Percentiles rank a stretch among this genome's conserved stretches.
phyloP scores from a whole-genome alignment of 2,888 invertebrate species.

The Nephrocerus scutellatus region DNA sequence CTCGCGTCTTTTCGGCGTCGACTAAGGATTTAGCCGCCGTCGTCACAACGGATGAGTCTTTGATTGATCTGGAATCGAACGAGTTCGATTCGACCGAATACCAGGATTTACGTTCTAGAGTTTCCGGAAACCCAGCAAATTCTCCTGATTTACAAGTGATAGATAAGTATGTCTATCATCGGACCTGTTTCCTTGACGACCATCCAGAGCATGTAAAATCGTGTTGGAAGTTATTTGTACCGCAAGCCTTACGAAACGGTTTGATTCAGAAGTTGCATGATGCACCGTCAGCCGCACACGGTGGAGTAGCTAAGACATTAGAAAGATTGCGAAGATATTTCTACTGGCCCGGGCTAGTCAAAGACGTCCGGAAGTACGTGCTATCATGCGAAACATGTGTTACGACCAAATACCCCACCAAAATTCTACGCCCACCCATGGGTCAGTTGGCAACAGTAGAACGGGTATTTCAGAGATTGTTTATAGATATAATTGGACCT shows the following conservation, averaged over 20 bases:
- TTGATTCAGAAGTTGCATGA: slow-evolving; percentile 14
- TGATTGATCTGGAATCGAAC: background rate
- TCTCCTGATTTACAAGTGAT: slow-evolving; percentile 8
- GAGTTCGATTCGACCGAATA: background rate
- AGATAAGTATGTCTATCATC: too few species aligned
- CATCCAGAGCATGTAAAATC: too few species aligned
- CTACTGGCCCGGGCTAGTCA: slow-evolving; percentile 14
- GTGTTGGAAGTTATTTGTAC: too few species aligned
- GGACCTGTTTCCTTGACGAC: too few species aligned
- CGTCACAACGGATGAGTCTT: too few species aligned
- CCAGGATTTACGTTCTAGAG: background rate
- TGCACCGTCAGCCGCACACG: slow-evolving; percentile 2
- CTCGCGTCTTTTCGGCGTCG: too few species aligned
- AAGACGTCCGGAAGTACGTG: slow-evolving; percentile 10
- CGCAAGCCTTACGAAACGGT: too few species aligned
- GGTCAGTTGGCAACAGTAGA: slow-evolving; percentile 7
- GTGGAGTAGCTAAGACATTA: too few species aligned
- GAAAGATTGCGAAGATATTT: slow-evolving; percentile 9
- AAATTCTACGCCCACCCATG: slow-evolving; percentile 16
- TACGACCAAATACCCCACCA: slow-evolving; percentile 10
- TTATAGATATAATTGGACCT: slow-evolving; percentile 8
- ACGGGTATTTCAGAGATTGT: slow-evolving; percentile 9
- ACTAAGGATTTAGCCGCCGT: background rate
- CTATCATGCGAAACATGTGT: slow-evolving; percentile 5
- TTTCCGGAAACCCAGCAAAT: too few species aligned